phyloP scores from a whole-genome alignment of 2,113 vertebrate species.

The Butastur rufipennis region DNA sequence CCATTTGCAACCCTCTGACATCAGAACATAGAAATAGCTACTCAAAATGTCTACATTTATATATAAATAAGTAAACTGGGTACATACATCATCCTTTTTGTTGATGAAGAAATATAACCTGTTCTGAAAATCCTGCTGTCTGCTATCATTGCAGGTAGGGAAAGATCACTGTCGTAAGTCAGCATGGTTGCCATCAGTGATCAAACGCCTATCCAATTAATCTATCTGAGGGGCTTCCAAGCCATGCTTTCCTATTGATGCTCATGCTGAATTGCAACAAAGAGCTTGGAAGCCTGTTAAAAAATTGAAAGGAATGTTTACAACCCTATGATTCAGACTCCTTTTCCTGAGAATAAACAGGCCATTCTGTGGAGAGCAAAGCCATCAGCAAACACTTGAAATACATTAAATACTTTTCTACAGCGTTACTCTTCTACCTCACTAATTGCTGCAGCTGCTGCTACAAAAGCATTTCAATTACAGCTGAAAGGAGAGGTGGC shows the following conservation, averaged over 20 bases:
- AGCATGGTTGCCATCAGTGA: background rate
- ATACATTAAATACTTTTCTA: slow-evolving; percentile 47
- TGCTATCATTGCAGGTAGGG: background rate
- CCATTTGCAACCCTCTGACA: background rate
- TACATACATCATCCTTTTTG: background rate
- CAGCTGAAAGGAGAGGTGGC: background rate
- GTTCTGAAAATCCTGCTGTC: background rate
- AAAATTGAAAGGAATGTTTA: slow-evolving; percentile 10
- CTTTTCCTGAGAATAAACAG: slow-evolving; percentile 33
- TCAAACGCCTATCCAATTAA: background rate
- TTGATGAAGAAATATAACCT: background rate
- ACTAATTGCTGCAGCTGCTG: slow-evolving; percentile 36
- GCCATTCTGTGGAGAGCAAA: background rate
- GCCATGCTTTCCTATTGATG: background rate
- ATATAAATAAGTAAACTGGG: background rate
- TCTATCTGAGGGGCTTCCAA: background rate
- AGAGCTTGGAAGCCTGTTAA: background rate
- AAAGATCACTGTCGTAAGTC: background rate
- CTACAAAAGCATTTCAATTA: slow-evolving; percentile 2
- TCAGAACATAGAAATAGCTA: background rate
- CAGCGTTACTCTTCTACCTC: background rate
- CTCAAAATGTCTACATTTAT: background rate
- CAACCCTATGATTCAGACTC: background rate
- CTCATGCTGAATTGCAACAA: background rate
- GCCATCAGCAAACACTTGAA: slow-evolving; percentile 36